These are phyloP conservation scores for Nemurella pictetii DNA, from an alignment of 2,888 invertebrate species.

Conservation along the genomic window DNA sequence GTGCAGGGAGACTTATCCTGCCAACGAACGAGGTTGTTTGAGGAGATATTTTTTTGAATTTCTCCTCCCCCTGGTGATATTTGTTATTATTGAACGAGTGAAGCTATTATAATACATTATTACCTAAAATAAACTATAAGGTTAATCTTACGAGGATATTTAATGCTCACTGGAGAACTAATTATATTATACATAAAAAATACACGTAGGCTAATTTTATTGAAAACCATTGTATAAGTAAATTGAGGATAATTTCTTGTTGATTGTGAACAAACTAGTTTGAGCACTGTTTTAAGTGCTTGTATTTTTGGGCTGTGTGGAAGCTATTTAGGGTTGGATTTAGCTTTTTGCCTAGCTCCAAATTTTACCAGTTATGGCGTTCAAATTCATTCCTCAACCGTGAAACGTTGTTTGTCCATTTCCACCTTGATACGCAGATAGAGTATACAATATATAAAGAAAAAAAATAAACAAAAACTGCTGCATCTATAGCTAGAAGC, in stretches of 20 bases:
- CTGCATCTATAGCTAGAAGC: slow-evolving; percentile 12
- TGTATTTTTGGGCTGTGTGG: slow-evolving; percentile 67
- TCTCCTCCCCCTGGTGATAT: slow-evolving; percentile 42
- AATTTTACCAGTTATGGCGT: slow-evolving; percentile 50
- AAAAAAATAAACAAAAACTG: neutral
- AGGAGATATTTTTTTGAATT: slow-evolving; percentile 40
- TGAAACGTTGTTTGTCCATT: slow-evolving; percentile 1
- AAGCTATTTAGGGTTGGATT: slow-evolving; percentile 54
- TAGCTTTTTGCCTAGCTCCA: slow-evolving; percentile 60
- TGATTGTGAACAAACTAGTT: slow-evolving; percentile 50
- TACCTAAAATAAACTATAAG: slow-evolving; percentile 41
- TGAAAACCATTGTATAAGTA: slow-evolving; percentile 43
- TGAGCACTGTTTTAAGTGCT: slow-evolving; percentile 71
- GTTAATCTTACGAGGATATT: slow-evolving; percentile 40
- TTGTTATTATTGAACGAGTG: slow-evolving; percentile 42
- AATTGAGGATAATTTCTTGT: slow-evolving; percentile 43
- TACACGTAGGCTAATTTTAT: slow-evolving; percentile 42
- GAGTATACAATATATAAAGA: neutral
- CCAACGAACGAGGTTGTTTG: slow-evolving; percentile 39
- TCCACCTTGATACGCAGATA: slow-evolving; percentile 11
- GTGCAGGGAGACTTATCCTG: slow-evolving; percentile 36
- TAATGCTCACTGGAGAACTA: slow-evolving; percentile 40
- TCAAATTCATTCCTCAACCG: slow-evolving; percentile 51
- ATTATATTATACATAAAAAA: slow-evolving; percentile 37
- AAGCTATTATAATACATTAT: slow-evolving; percentile 40